phyloP scores from a whole-genome alignment of 2,113 vertebrate species.

The Hypanus sabinus region DNA sequence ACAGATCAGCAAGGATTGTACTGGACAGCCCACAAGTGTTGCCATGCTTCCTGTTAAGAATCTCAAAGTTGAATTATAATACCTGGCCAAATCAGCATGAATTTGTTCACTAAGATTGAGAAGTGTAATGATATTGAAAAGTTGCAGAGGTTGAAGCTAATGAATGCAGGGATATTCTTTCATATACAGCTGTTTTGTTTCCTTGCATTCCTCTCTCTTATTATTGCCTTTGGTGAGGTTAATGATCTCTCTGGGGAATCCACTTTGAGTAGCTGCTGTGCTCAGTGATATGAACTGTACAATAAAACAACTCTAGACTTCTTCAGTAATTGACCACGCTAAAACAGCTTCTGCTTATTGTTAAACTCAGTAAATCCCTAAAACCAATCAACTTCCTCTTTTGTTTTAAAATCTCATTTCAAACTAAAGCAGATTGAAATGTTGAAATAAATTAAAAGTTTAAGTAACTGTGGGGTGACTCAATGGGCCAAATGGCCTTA shows the following conservation, averaged over 20 bases:
- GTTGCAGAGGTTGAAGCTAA: neutral
- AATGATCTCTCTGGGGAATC: neutral
- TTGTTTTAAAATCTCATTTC: neutral
- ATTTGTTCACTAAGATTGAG: neutral
- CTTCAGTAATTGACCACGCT: neutral
- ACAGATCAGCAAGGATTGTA: too few species aligned
- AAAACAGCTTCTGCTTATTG: neutral
- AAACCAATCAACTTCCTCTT: neutral
- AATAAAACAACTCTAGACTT: neutral
- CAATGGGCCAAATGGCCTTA: too few species aligned
- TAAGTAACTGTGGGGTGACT: neutral
- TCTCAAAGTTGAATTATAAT: neutral
- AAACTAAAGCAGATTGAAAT: neutral
- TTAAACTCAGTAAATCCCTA: neutral
- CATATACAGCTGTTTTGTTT: neutral
- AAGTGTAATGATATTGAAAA: neutral
- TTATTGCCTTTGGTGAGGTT: slow-evolving; percentile 1
- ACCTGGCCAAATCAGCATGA: neutral
- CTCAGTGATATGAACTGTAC: neutral
- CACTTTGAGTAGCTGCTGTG: neutral
- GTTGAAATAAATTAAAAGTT: neutral
- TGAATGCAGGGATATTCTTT: neutral
- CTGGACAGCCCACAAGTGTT: too few species aligned
- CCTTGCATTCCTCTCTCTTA: neutral
- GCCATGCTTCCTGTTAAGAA: neutral